phyloP scores from a whole-genome alignment of 2,888 invertebrate genomes.

The Chrysomela aeneicollis region DNA sequence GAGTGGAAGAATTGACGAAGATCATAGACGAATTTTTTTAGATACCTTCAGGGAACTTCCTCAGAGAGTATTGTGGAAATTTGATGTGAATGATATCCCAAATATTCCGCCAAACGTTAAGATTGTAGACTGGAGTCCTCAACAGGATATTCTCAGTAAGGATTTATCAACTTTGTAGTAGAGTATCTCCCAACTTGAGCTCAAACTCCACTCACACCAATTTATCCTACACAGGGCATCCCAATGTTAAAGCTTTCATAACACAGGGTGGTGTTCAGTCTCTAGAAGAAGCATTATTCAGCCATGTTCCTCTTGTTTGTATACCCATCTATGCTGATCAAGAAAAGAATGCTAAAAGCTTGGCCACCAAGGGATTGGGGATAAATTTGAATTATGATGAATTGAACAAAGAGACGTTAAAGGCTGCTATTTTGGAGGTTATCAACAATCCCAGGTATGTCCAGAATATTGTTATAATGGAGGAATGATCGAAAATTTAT shows the following conservation, averaged over 20 bases:
- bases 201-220: no score
- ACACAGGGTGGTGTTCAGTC: conserved; percentile 48
- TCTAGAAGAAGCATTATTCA: conserved; percentile 42
- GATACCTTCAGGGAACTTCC: conserved; percentile 56
- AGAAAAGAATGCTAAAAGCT: conserved; percentile 41
- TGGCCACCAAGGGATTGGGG: conserved; percentile 43
- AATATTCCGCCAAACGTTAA: conserved; percentile 55
- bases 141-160: conserved; percentile 56
- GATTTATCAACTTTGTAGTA: no score
- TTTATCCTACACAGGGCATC: conserved; percentile 41
- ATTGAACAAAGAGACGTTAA: conserved; percentile 37
- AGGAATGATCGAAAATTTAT: not conserved
- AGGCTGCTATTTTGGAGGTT: conserved; percentile 46
- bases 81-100: conserved; percentile 52
- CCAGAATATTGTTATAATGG: not conserved
- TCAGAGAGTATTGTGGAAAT: conserved; percentile 60
- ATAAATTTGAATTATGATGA: conserved; percentile 13
- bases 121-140: conserved; percentile 57
- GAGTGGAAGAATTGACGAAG: conserved; percentile 47
- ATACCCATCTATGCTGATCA: conserved; percentile 50
- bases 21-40: conserved; percentile 50
- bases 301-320: conserved; percentile 48
- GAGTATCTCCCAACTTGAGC: no score
- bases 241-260: conserved; percentile 50
- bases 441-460: conserved; percentile 46